phyloP scores from a whole-genome alignment of 2,888 invertebrate species.

The Leptinotarsa peninsularis region DNA sequence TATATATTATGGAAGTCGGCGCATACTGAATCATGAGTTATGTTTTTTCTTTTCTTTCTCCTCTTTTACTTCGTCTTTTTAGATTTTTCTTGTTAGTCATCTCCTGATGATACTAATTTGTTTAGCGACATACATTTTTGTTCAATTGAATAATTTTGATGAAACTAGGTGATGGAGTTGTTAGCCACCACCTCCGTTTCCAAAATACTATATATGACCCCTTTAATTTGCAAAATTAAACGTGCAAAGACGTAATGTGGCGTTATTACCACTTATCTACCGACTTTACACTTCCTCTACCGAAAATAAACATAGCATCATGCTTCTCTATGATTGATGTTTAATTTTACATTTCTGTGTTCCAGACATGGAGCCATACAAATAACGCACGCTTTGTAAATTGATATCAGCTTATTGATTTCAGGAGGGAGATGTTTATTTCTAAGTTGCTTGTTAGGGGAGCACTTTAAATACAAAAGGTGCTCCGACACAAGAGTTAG shows the following conservation, averaged over 20 bases:
- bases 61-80: too few species aligned
- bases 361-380: conserved; percentile 13
- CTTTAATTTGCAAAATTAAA: background rate
- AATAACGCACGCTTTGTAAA: conserved; percentile 16
- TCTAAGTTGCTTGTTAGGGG: background rate
- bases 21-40: too few species aligned
- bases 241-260: background rate
- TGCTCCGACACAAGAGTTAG: too few species aligned
- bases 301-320: conserved; percentile 8
- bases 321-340: conserved; percentile 24
- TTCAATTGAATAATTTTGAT: too few species aligned
- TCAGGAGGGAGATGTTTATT: background rate
- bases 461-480: background rate
- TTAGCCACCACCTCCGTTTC: too few species aligned
- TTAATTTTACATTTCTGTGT: conserved; percentile 4
- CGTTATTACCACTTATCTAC: conserved; percentile 8
- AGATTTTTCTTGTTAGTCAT: too few species aligned
- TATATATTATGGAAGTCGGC: too few species aligned
- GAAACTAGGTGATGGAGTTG: too few species aligned
- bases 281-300: background rate
- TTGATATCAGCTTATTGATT: conserved; percentile 33
- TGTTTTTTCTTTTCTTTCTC: too few species aligned
- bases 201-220: too few species aligned
- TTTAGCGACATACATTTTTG: too few species aligned
- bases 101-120: too few species aligned